Base-by-base conservation (phyloP, 2,797 vertebrate genomes). In the Perodicticus potto region DNA sequence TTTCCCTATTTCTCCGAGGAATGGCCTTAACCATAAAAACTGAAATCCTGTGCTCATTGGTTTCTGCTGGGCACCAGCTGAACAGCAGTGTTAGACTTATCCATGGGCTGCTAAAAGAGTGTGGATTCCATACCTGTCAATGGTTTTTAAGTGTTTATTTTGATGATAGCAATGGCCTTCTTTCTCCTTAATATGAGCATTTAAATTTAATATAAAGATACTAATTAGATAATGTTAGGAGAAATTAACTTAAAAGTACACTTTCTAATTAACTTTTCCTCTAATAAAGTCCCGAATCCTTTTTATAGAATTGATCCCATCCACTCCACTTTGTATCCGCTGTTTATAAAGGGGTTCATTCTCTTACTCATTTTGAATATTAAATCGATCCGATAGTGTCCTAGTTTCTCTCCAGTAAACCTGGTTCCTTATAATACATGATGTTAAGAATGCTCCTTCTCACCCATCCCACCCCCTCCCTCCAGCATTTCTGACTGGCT, bases 231-330 rank as follows among this genome's bases (percentile, higher is more conserved):
- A 70, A 40, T 27, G 94, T 69, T 32, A 73, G 43, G 95, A 94
- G 57, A 91, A 89, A 89, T 67, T 63, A 92, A 77, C 6, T 77
- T 74, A 57, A 87, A 73, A 88, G 53, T 45, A 95, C 19, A 61
- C 49, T 94, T 93, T 89, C 78, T 96, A 81, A 34, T 45, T 53
- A 88, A 72, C 11, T 84, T 91, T 78, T 93, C 43, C 63, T 67
- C 63, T 88, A 34, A 77, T 85, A n/a, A 61, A 63, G 61, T 81
- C 27, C 13, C 32, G 61, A 69, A 91, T 17, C 12, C 17, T 63
- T 91, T 92, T 86, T 59, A 81, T 37, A 95, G 29, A 91, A 86
- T 82, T 78, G 22, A 19, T 86, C 7, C 14, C 23, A 57, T 82
- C 27, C 23, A 43, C 11, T 86, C 17, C 29, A 82, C 25, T 76